Evolutionary conservation across 1,140 invertebrate species (phyloP).

Genomic region (Drosophila aff.): DNA sequence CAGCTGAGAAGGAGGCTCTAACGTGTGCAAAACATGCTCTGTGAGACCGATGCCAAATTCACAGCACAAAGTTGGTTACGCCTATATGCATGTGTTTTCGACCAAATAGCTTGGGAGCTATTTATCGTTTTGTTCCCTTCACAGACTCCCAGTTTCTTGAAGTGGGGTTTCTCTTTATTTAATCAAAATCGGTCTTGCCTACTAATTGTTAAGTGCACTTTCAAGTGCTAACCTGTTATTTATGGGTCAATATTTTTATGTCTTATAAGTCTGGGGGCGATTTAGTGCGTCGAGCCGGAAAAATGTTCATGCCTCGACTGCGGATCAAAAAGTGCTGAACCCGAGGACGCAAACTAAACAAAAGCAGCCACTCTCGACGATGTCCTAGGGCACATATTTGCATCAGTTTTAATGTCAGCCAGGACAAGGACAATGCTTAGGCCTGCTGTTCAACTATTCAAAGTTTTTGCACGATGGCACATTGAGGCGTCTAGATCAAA

Average conservation of each 20-base stretch:
- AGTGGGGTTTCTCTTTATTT: too few species aligned
- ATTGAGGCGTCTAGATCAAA: not conserved
- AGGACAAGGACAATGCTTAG: slow-evolving; percentile 56
- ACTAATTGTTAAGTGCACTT: too few species aligned
- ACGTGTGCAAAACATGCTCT: too few species aligned
- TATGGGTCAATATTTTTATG: slow-evolving; percentile 34
- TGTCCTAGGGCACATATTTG: slow-evolving; percentile 64
- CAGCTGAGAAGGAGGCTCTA: too few species aligned
- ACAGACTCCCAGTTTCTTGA: too few species aligned
- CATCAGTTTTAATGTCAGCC: slow-evolving; percentile 69
- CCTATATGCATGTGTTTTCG: too few species aligned
- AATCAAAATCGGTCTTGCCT: too few species aligned
- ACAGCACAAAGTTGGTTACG: too few species aligned
- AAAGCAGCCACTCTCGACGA: slow-evolving; percentile 48
- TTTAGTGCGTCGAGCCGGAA: slow-evolving; percentile 17
- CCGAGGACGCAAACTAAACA: slow-evolving; percentile 42
- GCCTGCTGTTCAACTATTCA: slow-evolving; percentile 48
- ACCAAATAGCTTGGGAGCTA: too few species aligned
- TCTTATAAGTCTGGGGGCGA: not conserved
- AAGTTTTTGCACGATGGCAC: slow-evolving; percentile 50
- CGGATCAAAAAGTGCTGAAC: slow-evolving; percentile 42
- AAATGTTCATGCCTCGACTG: slow-evolving; percentile 20
- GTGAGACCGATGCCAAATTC: too few species aligned
- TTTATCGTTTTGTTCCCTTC: too few species aligned
- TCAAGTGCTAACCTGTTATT: slow-evolving; percentile 2